Base-by-base conservation (phyloP, 2,888 invertebrate species). In the Polydrusus tereticollis region DNA sequence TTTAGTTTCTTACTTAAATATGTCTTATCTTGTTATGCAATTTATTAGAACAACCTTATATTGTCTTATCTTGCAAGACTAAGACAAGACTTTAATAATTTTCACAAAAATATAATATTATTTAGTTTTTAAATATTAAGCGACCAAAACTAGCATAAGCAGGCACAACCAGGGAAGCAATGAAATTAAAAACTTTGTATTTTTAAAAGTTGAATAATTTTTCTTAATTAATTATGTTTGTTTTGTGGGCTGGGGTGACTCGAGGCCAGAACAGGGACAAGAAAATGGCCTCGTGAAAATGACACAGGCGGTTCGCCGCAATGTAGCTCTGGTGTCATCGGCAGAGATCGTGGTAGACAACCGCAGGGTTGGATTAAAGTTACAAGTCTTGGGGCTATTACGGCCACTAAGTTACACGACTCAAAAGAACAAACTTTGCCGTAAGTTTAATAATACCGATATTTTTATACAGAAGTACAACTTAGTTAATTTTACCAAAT, bases 221-320 rank as follows among this genome's bases (percentile, higher is more conserved):
- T 70, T 70, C 64, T 70, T 74, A 64, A 72, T 64, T 72, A 74
- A 72, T 74, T 64, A 72, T 64, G 68, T 72, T 74, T 68, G 72
- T 41, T 72, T 65, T 74, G 67, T 58, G 69, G 52, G 58, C 26
- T 14, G 69, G 63, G 70, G 64, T 69, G 55, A 65, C 59, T 69
- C 33, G 45, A 58, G 65, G 66, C 62, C 66, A 63, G 70, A 60
- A 55, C 62, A 63, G 67, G 74, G 69, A 69, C 69, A 72, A 72
- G 74, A 72, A 74, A 69, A 64, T 55, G 62, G 64, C 66, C 65
- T 72, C 58, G 72, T 74, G 75, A 66, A 72, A 76, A 74, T 76
- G 75, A 76, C 75, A 74, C 62, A 68, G 68, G 72, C 73, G 75
- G 74, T 72, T 68, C 69, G 73, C 74, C 69, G 72, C 72, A 68